Conservation (phyloP, 2,113 vertebrate species). For the Caracal caracal region DNA sequence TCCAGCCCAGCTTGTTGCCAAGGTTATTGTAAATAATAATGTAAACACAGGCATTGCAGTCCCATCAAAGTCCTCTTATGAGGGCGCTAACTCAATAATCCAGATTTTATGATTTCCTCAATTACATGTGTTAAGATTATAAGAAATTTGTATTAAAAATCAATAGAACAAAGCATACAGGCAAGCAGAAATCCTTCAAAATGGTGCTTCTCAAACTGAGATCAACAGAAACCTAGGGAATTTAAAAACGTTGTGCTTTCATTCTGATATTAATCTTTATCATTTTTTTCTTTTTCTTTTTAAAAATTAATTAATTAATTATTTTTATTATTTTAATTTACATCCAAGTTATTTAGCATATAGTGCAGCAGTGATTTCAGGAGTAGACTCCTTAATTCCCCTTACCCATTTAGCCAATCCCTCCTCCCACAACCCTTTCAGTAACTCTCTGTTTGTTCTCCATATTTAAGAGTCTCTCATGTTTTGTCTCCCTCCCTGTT, state of each 20-base stretch:
- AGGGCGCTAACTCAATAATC: neutral
- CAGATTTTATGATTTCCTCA: neutral
- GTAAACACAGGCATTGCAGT: neutral
- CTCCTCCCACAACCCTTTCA: no score
- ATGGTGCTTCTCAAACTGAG: neutral
- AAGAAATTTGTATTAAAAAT: conserved; percentile 42
- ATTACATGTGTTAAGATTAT: neutral
- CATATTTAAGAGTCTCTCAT: no score
- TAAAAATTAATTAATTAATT: neutral
- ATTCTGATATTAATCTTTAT: neutral
- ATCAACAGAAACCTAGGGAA: neutral
- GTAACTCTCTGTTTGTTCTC: no score
- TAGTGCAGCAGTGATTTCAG: no score
- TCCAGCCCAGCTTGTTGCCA: neutral
- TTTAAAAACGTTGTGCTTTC: neutral
- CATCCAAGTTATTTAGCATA: no score
- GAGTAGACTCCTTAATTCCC: no score
- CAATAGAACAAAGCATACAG: conserved; percentile 6
- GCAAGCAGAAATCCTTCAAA: neutral
- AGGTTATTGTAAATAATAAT: neutral
- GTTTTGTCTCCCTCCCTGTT: no score
- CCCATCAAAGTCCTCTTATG: neutral
- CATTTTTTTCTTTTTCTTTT: neutral
- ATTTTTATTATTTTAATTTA: no score
- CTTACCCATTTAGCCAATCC: no score